Evolutionary conservation across 2,113 vertebrate species (phyloP).

Genomic region (Menidia beryllina): DNA sequence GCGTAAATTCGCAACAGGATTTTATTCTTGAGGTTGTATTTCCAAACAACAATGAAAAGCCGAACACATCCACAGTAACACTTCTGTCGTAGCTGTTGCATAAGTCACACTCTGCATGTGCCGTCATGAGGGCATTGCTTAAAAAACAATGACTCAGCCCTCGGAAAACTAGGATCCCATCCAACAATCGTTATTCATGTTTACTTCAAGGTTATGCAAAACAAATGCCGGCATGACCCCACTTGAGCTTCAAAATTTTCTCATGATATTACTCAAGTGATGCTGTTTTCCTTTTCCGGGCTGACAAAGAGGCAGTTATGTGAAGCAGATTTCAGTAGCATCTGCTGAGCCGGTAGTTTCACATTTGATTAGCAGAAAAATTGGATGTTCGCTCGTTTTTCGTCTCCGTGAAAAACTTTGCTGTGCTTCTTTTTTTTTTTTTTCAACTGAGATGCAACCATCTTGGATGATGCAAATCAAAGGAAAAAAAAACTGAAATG

Average conservation of each 20-base stretch:
- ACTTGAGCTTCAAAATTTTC: constrained; percentile 36
- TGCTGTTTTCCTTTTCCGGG: constrained; percentile 53
- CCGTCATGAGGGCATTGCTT: constrained; percentile 66
- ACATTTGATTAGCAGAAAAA: not conserved
- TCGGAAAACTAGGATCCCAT: constrained; percentile 57
- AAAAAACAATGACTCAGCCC: constrained; percentile 57
- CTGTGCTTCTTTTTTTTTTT: not conserved
- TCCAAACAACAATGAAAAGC: not conserved
- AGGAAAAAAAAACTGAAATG: too few relatives aligned
- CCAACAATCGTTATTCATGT: constrained; percentile 64
- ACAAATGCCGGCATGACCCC: constrained; percentile 60
- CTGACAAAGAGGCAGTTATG: constrained; percentile 8
- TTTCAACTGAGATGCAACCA: too few relatives aligned
- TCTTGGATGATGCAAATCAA: too few relatives aligned
- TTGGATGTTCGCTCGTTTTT: not conserved
- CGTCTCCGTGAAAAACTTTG: not conserved
- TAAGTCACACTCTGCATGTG: constrained; percentile 49
- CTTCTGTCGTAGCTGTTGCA: constrained; percentile 19
- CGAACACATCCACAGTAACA: constrained; percentile 1
- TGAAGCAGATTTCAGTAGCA: not conserved
- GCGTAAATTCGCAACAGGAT: constrained; percentile 90
- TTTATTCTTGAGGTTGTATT: constrained; percentile 57
- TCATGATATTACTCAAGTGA: constrained; percentile 43
- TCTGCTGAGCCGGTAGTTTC: not conserved
- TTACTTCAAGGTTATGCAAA: constrained; percentile 38